phyloP scores from a whole-genome alignment of 2,888 invertebrate genomes.

The Netelia virgata region DNA sequence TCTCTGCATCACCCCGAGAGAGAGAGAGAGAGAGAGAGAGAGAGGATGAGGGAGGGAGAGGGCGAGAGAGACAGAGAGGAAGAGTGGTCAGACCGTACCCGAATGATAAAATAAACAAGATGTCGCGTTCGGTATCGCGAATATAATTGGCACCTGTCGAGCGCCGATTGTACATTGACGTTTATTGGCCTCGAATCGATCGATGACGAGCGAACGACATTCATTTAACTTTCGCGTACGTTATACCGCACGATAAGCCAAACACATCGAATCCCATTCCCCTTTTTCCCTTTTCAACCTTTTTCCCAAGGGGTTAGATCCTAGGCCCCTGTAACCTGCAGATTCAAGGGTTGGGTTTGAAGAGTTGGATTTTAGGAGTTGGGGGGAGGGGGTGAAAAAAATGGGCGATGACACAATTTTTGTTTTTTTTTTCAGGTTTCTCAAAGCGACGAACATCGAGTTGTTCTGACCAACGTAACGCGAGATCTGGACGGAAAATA shows the following conservation, averaged over 20 bases:
- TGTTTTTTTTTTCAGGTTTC: constrained; percentile 76
- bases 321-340: too few species aligned
- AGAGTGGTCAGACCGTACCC: not conserved
- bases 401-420: too few species aligned
- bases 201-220: not conserved
- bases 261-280: too few species aligned
- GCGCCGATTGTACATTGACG: constrained; percentile 16
- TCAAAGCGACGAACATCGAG: constrained; percentile 82
- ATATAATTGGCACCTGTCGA: constrained; percentile 40
- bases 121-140: not conserved
- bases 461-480: constrained; percentile 90
- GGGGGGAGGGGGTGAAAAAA: too few species aligned
- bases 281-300: too few species aligned
- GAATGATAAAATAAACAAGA: constrained; percentile 50
- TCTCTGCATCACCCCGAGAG: not conserved
- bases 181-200: constrained; percentile 14
- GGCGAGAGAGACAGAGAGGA: not conserved
- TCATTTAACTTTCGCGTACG: too few species aligned
- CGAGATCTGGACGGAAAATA: constrained; percentile 90
- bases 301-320: too few species aligned
- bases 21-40: not conserved
- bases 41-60: not conserved
- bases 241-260: too few species aligned
- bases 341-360: too few species aligned
- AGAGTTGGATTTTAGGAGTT: too few species aligned